Base-by-base conservation (phyloP, 2,113 vertebrate species). In the Meleagris gallopavo region DNA sequence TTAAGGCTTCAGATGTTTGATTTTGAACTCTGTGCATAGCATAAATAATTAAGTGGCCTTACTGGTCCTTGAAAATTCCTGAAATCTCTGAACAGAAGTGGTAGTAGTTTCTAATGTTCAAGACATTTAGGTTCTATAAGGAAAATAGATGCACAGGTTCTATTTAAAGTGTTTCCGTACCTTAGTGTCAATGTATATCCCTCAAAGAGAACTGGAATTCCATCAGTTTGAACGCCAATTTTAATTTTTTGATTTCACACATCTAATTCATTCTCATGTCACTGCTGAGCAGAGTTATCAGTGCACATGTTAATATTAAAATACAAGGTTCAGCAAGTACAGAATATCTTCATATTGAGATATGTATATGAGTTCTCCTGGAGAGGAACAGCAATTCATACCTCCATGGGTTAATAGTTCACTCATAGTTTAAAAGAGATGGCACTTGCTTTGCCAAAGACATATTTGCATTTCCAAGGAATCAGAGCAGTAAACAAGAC, bases 381-480 rank as follows among this genome's bases (percentile, higher is more conserved):
- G 16, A 90, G 19, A 86, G 6, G 4, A 92, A 46, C 3, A 60
- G 57, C 55, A 60, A 71, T 88, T 88, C 36, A 64, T 41, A 89
- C 64, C 69, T 91, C n/a, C 71, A 52, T 5, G 55, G 41, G 72
- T 93, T 94, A 94, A 92, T 70, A 86, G 74, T 65, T 86, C 71
- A 38, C 52, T 88, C 38, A 43, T 15, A 52, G 52, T 50, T 94
- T 77, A 86, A 91, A 94, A 91, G 73, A 86, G 29, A 88, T 64
- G 30, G 90, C 92, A 95, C 88, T 92, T 96, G 94, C 86, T 95
- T 73, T 86, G 86, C 64, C 61, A 88, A 92, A 90, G 29, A 71
- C 45, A 21, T 66, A 95, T 96, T 94, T 96, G 86, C 92, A 96
- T 96, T 94, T 96, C 88, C 88, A 96, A 94, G 94, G 83, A 93